These are phyloP conservation scores for Pteropus alecto DNA, from an alignment of 2,113 vertebrate genomes.

Conservation along the genomic window DNA sequence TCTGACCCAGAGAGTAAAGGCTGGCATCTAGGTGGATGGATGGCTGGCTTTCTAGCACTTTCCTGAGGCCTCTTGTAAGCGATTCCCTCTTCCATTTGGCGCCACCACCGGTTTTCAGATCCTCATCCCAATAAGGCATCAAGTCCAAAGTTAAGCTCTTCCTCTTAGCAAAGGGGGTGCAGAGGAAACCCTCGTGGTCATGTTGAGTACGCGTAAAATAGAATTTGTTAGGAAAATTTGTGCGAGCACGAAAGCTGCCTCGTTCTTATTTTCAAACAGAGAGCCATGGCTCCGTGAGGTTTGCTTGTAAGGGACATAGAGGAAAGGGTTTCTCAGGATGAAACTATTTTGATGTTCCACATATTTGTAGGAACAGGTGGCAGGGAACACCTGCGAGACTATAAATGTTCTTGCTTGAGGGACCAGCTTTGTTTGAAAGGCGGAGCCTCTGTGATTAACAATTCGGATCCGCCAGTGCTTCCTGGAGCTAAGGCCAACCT, in stretches of 20 bases:
- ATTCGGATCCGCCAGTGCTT: neutral
- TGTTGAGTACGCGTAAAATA: neutral
- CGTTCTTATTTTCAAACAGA: neutral
- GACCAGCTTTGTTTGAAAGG: neutral
- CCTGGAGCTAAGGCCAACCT: neutral
- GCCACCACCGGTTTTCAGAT: neutral
- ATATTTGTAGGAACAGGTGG: too few species aligned
- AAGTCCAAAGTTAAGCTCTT: neutral
- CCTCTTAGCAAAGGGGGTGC: neutral
- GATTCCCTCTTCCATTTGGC: neutral
- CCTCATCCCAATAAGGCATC: neutral
- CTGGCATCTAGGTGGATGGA: neutral
- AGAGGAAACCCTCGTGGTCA: neutral
- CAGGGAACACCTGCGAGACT: neutral
- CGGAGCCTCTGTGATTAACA: neutral
- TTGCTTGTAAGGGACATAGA: neutral
- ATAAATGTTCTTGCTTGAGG: neutral
- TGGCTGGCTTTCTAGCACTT: neutral
- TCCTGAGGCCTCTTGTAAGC: neutral
- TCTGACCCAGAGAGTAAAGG: neutral
- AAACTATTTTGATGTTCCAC: neutral
- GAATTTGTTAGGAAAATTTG: neutral
- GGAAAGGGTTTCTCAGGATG: neutral
- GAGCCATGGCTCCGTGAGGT: fast-evolving
- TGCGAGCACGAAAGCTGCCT: neutral